Evolutionary conservation across 2,113 vertebrate genomes (phyloP), one percentile per base, ranked within the genome.

Genomic region (Carettochelys insculpta): DNA sequence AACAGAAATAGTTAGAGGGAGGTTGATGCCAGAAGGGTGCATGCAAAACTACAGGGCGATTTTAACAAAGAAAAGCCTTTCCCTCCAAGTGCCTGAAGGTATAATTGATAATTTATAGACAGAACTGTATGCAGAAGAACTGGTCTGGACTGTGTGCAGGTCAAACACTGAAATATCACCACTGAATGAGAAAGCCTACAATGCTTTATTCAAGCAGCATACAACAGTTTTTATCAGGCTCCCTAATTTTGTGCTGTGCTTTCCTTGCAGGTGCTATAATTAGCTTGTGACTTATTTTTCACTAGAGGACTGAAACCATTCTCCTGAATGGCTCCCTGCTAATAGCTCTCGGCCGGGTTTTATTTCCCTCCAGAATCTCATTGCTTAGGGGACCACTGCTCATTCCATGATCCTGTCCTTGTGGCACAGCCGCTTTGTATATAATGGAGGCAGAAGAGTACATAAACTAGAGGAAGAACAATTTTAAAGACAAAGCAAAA

Each of bases 281-380:
- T 97, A 97, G 90, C 88, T 95, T 89, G 93, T 96, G 95, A 97
- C 97, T 97, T 96, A 97, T 96, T 89, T 89, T 95, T 94, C 89
- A 93, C 86, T 90, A 93, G 3, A 83, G 88, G 94, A 92, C 91
- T 94, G 93, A 82, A 94, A 94, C 87, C 80, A 50, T 41, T 96
- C 90, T 95, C 85, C 93, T 94, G 95, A 95, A 96, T 93, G 86
- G 92, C 82, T 97, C 83, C 92, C 94, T 80, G 86, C 85, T 96
- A 94, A 95, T 92, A 96, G 95, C 92, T 96, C 82, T 83, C 83
- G 91, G 90, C 91, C 93, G 94, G 92, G 95, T 94, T 90, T 5
- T 93, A 95, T 92, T 92, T 87, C 93, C 95, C 86, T 71, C 80
- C 51, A 20, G 87, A 86, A 96, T 77, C 90, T 92, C 80, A 25